These are phyloP conservation scores for Coleophora deauratella DNA, from an alignment of 2,888 invertebrate species.

Conservation along the genomic window DNA sequence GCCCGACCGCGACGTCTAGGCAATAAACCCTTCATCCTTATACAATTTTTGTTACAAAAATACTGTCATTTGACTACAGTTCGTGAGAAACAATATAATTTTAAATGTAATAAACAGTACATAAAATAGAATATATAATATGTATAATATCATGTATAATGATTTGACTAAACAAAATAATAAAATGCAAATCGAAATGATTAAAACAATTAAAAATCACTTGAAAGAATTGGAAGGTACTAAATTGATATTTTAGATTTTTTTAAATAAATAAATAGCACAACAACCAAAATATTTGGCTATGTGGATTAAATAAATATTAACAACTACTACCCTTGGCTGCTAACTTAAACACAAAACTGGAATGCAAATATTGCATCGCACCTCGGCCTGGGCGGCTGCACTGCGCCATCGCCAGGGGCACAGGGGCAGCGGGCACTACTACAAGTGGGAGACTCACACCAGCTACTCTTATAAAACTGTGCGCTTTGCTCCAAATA, in stretches of 20 bases:
- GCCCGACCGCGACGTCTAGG: slow-evolving; percentile 30
- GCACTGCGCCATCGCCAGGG: slow-evolving; percentile 19
- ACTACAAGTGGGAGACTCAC: slow-evolving; percentile 37
- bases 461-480: slow-evolving; percentile 49
- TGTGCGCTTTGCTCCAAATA: slow-evolving; percentile 69
- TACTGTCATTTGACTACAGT: slow-evolving; percentile 76
- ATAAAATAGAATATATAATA: slow-evolving; percentile 59
- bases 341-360: slow-evolving; percentile 65
- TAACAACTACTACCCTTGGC: slow-evolving; percentile 60
- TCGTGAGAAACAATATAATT: slow-evolving; percentile 67
- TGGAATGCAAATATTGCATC: slow-evolving; percentile 75
- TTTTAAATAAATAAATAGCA: slow-evolving; percentile 65
- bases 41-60: slow-evolving; percentile 74
- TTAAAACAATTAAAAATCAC: slow-evolving; percentile 65
- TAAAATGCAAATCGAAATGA: slow-evolving; percentile 74
- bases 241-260: slow-evolving; percentile 59
- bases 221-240: slow-evolving; percentile 68
- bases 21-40: slow-evolving; percentile 64
- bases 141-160: slow-evolving; percentile 66
- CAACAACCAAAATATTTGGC: slow-evolving; percentile 71
- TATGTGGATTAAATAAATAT: slow-evolving; percentile 64
- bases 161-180: slow-evolving; percentile 72
- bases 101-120: slow-evolving; percentile 63
- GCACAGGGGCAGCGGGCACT: slow-evolving; percentile 22
- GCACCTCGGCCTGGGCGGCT: slow-evolving; percentile 48